Conservation (phyloP, 2,888 invertebrate species). For the Erpobdella octoculata region DNA sequence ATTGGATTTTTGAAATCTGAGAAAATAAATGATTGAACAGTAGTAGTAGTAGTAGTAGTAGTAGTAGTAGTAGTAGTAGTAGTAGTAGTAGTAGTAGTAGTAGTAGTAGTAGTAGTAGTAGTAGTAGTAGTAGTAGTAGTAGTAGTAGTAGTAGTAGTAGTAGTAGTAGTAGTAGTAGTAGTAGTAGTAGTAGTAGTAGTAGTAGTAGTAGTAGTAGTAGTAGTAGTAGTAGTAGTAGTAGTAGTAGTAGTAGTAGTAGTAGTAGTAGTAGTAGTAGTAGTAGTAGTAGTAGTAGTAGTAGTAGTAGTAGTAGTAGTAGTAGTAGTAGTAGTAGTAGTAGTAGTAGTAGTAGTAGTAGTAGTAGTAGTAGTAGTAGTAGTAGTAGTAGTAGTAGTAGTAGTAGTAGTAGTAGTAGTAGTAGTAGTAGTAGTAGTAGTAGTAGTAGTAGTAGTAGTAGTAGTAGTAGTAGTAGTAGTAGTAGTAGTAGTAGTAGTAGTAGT, state of each 20-base stretch:
- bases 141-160: slow-evolving; percentile 1
- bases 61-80: slow-evolving; percentile 1
- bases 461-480: slow-evolving; percentile 18
- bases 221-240: slow-evolving; percentile 1
- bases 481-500: neutral
- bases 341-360: slow-evolving; percentile 12
- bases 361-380: slow-evolving; percentile 17
- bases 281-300: slow-evolving; percentile 2
- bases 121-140: slow-evolving; percentile 1
- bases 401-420: slow-evolving; percentile 17
- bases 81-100: slow-evolving; percentile 1
- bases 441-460: slow-evolving; percentile 15
- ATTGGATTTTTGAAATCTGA: too few relatives aligned
- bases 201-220: slow-evolving; percentile 1
- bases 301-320: neutral
- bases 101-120: slow-evolving; percentile 1
- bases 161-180: slow-evolving; percentile 1
- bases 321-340: neutral
- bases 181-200: slow-evolving; percentile 1
- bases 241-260: slow-evolving; percentile 1
- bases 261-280: slow-evolving; percentile 1
- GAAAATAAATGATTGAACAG: too few relatives aligned
- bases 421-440: slow-evolving; percentile 15
- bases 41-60: slow-evolving; percentile 1
- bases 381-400: slow-evolving; percentile 17